Conservation (phyloP, 2,113 vertebrate genomes). For the Neolamprologus fasciatus region DNA sequence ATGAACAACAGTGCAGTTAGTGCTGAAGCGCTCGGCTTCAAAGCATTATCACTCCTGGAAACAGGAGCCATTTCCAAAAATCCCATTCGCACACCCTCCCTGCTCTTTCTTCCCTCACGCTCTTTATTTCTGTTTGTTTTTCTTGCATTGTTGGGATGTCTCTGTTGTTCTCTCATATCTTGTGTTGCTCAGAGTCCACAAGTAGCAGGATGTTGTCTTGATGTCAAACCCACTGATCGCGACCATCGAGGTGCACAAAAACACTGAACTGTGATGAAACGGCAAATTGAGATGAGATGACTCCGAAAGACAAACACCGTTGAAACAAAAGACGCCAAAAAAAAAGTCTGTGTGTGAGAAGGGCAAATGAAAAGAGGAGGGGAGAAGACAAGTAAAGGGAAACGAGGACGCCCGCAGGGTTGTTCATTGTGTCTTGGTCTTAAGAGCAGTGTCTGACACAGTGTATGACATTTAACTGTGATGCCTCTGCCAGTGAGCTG, state of each 20-base stretch:
- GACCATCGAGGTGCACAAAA: background rate
- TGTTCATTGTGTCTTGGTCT: constrained; percentile 45
- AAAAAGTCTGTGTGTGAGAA: background rate
- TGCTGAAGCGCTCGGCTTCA: constrained; percentile 53
- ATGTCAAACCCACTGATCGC: background rate
- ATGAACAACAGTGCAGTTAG: constrained; percentile 46
- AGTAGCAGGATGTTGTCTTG: background rate
- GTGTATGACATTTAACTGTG: constrained; percentile 51
- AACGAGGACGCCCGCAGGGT: constrained; percentile 25
- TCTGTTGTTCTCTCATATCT: background rate
- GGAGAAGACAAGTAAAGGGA: background rate
- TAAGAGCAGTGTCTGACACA: constrained; percentile 46
- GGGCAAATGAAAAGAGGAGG: background rate
- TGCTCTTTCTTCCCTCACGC: background rate
- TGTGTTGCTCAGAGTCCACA: constrained; percentile 28
- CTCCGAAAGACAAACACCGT: background rate
- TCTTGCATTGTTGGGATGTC: background rate
- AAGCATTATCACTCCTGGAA: constrained; percentile 55
- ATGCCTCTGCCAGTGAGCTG: constrained; percentile 38
- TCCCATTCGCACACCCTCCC: constrained; percentile 21
- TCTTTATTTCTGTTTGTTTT: background rate
- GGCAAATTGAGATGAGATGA: background rate
- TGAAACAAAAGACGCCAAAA: background rate
- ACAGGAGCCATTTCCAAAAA: constrained; percentile 64
- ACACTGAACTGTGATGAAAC: background rate